A percentile compares a stretch with the other conserved stretches of the same genome.
Evolutionary conservation across 2,797 vertebrate species (phyloP).

Genomic region (Anguilla pacifica): DNA sequence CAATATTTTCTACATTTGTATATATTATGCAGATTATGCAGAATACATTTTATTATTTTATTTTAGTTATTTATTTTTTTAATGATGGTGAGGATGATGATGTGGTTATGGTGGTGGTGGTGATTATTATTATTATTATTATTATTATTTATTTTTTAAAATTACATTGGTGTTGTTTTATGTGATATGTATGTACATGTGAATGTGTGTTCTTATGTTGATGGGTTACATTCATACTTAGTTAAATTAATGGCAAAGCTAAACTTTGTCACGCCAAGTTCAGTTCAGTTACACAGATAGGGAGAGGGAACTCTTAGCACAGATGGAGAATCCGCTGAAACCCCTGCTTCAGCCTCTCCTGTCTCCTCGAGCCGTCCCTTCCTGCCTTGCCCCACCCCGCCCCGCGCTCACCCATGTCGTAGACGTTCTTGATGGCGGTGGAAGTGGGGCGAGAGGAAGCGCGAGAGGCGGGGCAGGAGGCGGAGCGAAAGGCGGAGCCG

Average conservation of each 20-base stretch:
- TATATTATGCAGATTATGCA: neutral
- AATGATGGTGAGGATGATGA: neutral
- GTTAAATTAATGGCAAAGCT: neutral
- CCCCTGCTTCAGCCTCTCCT: neutral
- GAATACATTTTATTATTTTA: neutral
- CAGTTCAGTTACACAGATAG: neutral
- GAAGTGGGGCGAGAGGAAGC: conserved; percentile 71
- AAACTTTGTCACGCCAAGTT: neutral
- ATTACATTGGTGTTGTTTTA: neutral
- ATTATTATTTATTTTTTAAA: neutral
- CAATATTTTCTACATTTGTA: neutral
- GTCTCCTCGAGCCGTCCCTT: neutral
- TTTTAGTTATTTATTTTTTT: neutral
- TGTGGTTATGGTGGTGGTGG: neutral
- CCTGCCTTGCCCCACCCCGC: too few species aligned
- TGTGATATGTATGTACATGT: neutral
- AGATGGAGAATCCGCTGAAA: neutral
- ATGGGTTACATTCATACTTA: neutral
- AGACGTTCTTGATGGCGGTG: conserved; percentile 77
- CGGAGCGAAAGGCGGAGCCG: conserved; percentile 46
- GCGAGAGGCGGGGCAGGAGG: conserved; percentile 73
- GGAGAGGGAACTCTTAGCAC: neutral
- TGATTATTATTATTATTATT: neutral
- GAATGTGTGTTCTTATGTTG: neutral
- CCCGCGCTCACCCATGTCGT: conserved; percentile 77